Percentiles rank a stretch among this genome's conserved stretches.
phyloP scores from a whole-genome alignment of 2,888 invertebrate genomes.

The Diogma glabrata region DNA sequence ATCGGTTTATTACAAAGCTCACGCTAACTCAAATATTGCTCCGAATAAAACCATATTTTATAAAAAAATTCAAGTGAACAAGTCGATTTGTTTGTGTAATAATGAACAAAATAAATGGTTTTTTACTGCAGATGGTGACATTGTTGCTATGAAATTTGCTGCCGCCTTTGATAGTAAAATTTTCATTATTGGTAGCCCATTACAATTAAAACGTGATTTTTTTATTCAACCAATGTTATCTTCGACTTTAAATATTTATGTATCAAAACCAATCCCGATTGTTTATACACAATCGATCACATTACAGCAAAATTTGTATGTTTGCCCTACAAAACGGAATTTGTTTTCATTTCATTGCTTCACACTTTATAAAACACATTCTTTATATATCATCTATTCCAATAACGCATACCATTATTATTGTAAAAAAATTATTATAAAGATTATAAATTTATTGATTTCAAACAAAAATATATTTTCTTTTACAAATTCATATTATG shows the following conservation, averaged over 20 bases:
- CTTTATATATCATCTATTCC: no score
- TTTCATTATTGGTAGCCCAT: background rate
- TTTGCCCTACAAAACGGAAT: background rate
- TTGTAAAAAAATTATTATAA: no score
- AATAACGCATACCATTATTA: no score
- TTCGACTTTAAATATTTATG: background rate
- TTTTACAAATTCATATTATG: no score
- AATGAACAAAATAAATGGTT: background rate
- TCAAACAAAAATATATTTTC: no score
- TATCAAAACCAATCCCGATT: background rate
- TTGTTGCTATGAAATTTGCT: background rate
- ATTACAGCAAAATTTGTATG: background rate
- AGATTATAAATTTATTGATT: no score
- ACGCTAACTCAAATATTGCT: background rate
- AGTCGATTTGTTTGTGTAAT: background rate
- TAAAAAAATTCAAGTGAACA: conserved; percentile 4
- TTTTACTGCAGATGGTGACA: background rate
- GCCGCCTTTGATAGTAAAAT: background rate
- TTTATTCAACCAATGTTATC: background rate
- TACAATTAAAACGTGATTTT: conserved; percentile 4
- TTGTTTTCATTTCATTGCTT: conserved; percentile 1
- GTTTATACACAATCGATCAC: background rate
- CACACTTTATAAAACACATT: no score
- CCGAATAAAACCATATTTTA: background rate
- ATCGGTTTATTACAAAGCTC: no score